Evolutionary conservation across 2,113 vertebrate genomes (phyloP), one percentile per base, ranked within the genome.

Genomic region (Taxidea taxus): DNA sequence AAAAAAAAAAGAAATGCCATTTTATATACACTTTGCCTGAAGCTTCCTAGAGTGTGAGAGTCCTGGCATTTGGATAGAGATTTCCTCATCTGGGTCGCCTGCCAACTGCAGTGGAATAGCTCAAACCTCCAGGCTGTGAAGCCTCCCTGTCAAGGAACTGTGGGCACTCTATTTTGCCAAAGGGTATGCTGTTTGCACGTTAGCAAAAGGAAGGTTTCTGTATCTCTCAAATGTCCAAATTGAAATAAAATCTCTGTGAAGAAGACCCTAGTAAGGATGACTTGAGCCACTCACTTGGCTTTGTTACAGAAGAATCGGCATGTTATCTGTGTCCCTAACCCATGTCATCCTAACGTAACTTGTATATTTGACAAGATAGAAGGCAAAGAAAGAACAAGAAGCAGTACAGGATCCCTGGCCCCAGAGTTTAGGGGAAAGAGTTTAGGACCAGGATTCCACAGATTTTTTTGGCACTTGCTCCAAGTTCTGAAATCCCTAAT

Each of bases 151-250:
- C 44, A 85, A 75, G 42, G 80, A 88, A 58, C 39, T 72, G 56
- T 84, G 80, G 58, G 77, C 44, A 66, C 3, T 64, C 0, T 91
- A 75, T 92, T 78, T 27, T 58, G 47, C 20, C 42, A 23, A 77
- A 68, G 92, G 77, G 47, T 21, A 60, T n/a, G 13, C 44, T 62
- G 92, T 9, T 86, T 44, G 21, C 82, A 74, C 27, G 25, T 93
- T 78, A 97, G 54, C 93, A 42, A 83, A 96, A 93, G 9, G 8
- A 72, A 87, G 68, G 34, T 86, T 87, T 95, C 83, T 85, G 16
- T n/a, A 37, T 29, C 85, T 95, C 54, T 90, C 16, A 8, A 92
- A 87, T 42, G 25, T 82, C 64, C 78, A 58, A 31, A 11, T 39
- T 90, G 37, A 87, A 89, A 84, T 70, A 86, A 90, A 88, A 58